Percentiles rank a stretch among this genome's conserved stretches.
These are phyloP conservation scores for Narcine bancroftii DNA, from an alignment of 2,113 vertebrate species.

Conservation along the genomic window DNA sequence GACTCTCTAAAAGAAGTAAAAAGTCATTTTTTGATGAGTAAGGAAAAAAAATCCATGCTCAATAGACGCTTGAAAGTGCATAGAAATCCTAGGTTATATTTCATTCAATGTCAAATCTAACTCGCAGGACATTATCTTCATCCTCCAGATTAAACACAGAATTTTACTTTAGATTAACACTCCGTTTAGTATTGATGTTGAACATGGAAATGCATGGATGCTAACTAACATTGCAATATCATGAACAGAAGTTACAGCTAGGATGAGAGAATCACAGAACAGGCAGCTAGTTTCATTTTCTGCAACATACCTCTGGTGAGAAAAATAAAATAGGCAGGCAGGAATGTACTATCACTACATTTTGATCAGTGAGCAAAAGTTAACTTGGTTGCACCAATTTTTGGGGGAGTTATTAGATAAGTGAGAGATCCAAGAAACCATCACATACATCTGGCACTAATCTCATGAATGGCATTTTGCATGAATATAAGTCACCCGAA, in stretches of 20 bases:
- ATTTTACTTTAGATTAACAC: background rate
- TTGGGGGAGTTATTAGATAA: too few species aligned
- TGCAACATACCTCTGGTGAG: background rate
- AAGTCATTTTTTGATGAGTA: background rate
- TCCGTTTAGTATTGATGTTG: background rate
- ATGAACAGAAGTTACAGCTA: background rate
- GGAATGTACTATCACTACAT: background rate
- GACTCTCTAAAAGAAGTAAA: background rate
- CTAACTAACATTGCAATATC: background rate
- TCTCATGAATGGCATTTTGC: too few species aligned
- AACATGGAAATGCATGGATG: background rate
- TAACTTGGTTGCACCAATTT: too few species aligned
- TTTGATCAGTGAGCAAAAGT: too few species aligned
- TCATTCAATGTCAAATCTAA: background rate
- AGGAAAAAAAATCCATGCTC: background rate
- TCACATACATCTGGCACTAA: too few species aligned
- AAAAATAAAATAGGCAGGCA: background rate
- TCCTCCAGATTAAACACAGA: background rate
- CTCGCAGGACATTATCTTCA: background rate
- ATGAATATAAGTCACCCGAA: too few species aligned
- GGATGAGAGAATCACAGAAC: background rate
- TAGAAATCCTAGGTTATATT: background rate
- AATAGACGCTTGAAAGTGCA: background rate
- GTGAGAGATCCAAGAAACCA: too few species aligned
- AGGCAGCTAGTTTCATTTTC: background rate